Percentiles rank a stretch among this genome's conserved stretches.
Conservation (phyloP, 1,140 invertebrate genomes). For the Aricia agestis region DNA sequence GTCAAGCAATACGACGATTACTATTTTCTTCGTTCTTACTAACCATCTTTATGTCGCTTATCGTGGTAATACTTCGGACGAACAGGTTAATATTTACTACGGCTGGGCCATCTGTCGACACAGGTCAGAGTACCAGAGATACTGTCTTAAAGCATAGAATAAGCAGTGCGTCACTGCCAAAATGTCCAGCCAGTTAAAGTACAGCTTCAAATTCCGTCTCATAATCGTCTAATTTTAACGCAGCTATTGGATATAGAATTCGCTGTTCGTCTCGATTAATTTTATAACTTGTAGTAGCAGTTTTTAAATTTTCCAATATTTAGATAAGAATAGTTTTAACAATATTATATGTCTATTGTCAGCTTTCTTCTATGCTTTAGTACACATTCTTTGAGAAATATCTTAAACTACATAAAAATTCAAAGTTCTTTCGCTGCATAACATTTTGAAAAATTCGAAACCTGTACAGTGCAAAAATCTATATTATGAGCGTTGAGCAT, state of each 20-base stretch:
- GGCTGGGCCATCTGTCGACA: conserved; percentile 89
- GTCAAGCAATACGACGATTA: conserved; percentile 33
- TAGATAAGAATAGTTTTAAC: no score
- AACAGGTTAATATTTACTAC: conserved; percentile 97
- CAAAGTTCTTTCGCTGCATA: conserved; percentile 8
- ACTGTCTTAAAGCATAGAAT: conserved; percentile 23
- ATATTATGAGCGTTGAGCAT: conserved; percentile 12
- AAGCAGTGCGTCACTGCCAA: conserved; percentile 16
- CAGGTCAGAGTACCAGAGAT: conserved; percentile 32
- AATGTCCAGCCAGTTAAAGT: neutral
- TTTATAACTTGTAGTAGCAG: no score
- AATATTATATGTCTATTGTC: neutral
- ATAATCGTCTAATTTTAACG: neutral
- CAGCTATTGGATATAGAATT: no score
- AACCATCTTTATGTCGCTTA: conserved; percentile 99
- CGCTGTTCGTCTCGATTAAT: no score
- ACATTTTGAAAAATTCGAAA: conserved; percentile 9
- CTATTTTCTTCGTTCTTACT: conserved; percentile 73
- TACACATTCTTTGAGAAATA: neutral
- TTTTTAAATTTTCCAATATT: no score
- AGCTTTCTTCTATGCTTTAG: neutral
- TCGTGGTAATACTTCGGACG: conserved; percentile 96
- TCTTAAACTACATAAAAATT: conserved; percentile 11
- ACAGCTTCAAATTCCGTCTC: neutral
- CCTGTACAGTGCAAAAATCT: conserved; percentile 14